Base-by-base conservation (phyloP, 2,797 vertebrate species). In the Coluber constrictor region DNA sequence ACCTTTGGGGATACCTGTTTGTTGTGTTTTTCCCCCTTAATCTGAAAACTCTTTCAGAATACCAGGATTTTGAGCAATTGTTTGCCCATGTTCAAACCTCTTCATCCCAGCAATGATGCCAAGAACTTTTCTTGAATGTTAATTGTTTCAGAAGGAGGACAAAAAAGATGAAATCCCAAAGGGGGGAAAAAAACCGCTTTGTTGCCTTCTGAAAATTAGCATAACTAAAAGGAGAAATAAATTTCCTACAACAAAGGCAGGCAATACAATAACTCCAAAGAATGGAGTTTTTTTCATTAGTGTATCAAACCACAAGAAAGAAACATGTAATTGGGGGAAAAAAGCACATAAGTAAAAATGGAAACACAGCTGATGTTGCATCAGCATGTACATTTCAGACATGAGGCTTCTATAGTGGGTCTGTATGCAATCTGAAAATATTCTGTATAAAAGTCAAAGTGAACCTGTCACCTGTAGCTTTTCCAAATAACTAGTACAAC, bases 231-330 rank as follows among this genome's bases (percentile, higher is more conserved):
- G 97, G 94, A 97, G 97, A 97, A 97, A 98, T 98, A 98, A 98
- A 98, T 98, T 98, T 98, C 96, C 97, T 97, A 98, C 97, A 98
- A 98, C 97, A 97, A 98, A 97, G 98, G 97, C 97, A 97, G 97
- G 97, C 98, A 98, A 98, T 97, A 98, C 98, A 98, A 98, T 98
- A 98, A 98, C 97, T 94, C 97, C 97, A 97, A 97, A 97, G 97
- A 97, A 96, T 97, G 96, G 97, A 74, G 98, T 97, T 97, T 97
- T 98, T 98, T 97, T 97, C 93, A 98, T 98, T 98, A 98, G 98
- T 98, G 97, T 97, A 98, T 97, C 97, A 98, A 98, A 97, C 97
- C 97, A 96, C 97, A 97, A 98, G 97, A 98, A 92, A 96, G 98
- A 98, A 98, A 98, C 98, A 98, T 98, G 97, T 97, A 98, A 98